Percentiles rank a stretch among this genome's conserved stretches.
Evolutionary conservation across 1,140 invertebrate genomes (phyloP).

Genomic region (Heliconius eleuchia): DNA sequence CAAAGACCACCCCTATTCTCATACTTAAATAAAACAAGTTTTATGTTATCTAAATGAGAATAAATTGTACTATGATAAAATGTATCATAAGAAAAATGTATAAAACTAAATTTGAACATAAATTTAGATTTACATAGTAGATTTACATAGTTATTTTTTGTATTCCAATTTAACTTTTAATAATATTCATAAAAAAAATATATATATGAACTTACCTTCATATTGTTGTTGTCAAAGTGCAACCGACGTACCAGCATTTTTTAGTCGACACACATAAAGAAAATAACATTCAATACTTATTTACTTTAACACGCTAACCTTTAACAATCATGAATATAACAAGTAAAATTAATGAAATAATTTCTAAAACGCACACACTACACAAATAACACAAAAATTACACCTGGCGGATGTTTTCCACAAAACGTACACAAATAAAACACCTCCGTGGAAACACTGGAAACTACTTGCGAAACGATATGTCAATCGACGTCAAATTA

Average conservation of each 20-base stretch:
- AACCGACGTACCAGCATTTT: conserved; percentile 38
- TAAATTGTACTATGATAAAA: not conserved
- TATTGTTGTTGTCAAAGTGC: conserved; percentile 27
- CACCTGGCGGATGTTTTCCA: conserved; percentile 50
- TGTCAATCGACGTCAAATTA: conserved; percentile 62
- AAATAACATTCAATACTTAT: conserved; percentile 31
- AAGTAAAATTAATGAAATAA: not conserved
- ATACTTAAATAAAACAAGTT: conserved; percentile 10
- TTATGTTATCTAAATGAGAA: not conserved
- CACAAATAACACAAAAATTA: conserved; percentile 39
- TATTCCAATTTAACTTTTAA: not conserved
- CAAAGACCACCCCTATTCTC: conserved; percentile 21
- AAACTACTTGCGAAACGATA: conserved; percentile 65
- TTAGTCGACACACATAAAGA: conserved; percentile 31
- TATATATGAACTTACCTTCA: conserved; percentile 35
- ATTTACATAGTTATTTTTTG: not conserved
- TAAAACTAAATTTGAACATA: not conserved
- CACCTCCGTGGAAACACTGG: conserved; percentile 49
- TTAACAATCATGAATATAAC: not conserved
- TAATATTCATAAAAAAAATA: not conserved
- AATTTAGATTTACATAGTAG: not conserved
- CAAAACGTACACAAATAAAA: conserved; percentile 65
- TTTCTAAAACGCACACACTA: conserved; percentile 25
- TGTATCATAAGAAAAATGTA: not conserved
- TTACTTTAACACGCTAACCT: conserved; percentile 27